phyloP scores from a whole-genome alignment of 2,113 vertebrate genomes.

The Notothenia coriiceps region DNA sequence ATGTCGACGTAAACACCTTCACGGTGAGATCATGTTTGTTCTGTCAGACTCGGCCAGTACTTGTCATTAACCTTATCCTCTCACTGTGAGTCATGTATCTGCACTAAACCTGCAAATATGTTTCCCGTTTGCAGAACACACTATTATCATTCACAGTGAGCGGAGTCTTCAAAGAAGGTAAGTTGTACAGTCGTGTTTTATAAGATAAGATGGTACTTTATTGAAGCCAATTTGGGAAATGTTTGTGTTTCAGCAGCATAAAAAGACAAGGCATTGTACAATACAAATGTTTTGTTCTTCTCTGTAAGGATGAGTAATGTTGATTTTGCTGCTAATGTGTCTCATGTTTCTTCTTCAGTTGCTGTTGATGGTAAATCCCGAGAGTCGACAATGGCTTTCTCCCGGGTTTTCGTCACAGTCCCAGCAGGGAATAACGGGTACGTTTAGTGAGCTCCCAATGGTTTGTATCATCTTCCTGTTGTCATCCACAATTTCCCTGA shows the following conservation, averaged over 20 bases:
- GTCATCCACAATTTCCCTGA: not conserved
- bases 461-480: slow-evolving; percentile 12
- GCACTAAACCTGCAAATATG: not conserved
- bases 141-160: slow-evolving; percentile 91
- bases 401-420: slow-evolving; percentile 90
- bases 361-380: slow-evolving; percentile 88
- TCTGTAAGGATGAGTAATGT: not conserved
- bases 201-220: no score
- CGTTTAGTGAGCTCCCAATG: slow-evolving; percentile 44
- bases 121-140: slow-evolving; percentile 82
- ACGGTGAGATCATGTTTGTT: slow-evolving; percentile 78
- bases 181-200: slow-evolving; percentile 25
- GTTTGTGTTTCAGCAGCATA: no score
- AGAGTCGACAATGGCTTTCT: slow-evolving; percentile 89
- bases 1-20: slow-evolving; percentile 89
- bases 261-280: no score
- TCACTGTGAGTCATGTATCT: not conserved
- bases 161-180: slow-evolving; percentile 93
- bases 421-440: slow-evolving; percentile 90
- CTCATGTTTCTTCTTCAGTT: slow-evolving; percentile 45
- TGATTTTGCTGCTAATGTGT: slow-evolving; percentile 13
- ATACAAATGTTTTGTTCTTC: not conserved
- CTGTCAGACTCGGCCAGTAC: no score
- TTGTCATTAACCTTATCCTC: not conserved
- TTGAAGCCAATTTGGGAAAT: no score